Percentiles rank a stretch among this genome's conserved stretches.
Evolutionary conservation across 2,797 vertebrate species (phyloP).

Genomic region (Molossus molossus): DNA sequence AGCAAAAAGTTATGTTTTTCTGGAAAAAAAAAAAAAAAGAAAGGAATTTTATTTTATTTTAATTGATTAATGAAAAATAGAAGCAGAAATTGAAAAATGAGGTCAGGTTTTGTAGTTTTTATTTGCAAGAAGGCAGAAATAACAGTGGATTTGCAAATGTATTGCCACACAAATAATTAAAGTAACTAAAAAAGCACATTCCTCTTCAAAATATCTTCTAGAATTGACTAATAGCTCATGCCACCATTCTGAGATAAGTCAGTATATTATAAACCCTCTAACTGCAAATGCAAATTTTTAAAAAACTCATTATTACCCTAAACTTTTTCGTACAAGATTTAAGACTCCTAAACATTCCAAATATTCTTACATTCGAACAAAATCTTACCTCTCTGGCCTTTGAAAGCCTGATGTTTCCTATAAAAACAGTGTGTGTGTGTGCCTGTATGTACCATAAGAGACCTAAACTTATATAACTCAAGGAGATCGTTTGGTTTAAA

Average conservation of each 20-base stretch:
- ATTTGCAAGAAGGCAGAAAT: background rate
- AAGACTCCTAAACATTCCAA: background rate
- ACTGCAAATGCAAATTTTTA: background rate
- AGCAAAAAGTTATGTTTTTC: background rate
- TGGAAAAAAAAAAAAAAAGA: background rate
- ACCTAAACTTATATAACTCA: background rate
- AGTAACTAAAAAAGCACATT: slow-evolving; percentile 33
- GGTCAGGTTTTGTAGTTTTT: background rate
- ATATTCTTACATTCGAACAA: slow-evolving; percentile 14
- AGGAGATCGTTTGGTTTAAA: background rate
- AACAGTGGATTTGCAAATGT: background rate
- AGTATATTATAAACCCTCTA: background rate
- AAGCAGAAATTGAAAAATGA: slow-evolving; percentile 49
- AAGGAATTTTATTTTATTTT: background rate
- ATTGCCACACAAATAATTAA: slow-evolving; percentile 26
- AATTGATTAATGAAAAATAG: background rate
- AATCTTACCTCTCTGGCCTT: background rate
- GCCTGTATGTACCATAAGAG: background rate
- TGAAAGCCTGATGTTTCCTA: background rate
- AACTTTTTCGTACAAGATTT: background rate
- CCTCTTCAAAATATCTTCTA: background rate
- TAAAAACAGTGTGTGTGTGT: background rate
- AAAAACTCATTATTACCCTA: background rate
- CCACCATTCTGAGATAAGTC: background rate
- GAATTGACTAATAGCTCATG: slow-evolving; percentile 17